phyloP scores from a whole-genome alignment of 1,140 invertebrate species.

The Cephus cinctus region DNA sequence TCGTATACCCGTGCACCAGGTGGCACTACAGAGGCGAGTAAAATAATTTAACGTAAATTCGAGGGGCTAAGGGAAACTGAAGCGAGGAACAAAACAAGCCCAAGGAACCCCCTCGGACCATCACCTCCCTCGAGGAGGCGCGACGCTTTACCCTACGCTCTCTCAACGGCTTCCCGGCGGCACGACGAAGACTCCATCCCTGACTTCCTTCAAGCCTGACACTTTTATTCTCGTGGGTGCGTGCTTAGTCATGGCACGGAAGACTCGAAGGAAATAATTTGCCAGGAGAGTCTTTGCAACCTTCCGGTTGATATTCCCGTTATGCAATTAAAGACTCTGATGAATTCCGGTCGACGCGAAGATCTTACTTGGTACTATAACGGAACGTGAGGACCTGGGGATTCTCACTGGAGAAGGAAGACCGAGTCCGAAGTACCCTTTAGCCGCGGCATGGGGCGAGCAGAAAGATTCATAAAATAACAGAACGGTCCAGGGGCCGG shows the following conservation, averaged over 20 bases:
- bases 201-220: no score
- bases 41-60: conserved; percentile 52
- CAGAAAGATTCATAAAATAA: conserved; percentile 33
- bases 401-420: background rate
- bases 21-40: conserved; percentile 38
- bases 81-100: conserved; percentile 23
- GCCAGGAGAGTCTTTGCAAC: background rate
- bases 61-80: conserved; percentile 3
- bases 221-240: no score
- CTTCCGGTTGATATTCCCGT: background rate
- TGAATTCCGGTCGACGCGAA: no score
- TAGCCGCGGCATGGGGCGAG: background rate
- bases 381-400: no score
- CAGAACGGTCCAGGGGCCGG: conserved; percentile 25
- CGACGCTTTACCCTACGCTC: no score
- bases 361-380: no score
- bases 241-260: background rate
- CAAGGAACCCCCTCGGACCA: no score
- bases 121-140: no score
- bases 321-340: no score
- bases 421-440: no score
- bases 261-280: background rate
- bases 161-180: no score
- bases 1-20: conserved; percentile 46
- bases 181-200: no score